Percentiles rank a stretch among this genome's conserved stretches.
Evolutionary conservation across 2,797 vertebrate species (phyloP).

Genomic region (Chloroceryle inda): DNA sequence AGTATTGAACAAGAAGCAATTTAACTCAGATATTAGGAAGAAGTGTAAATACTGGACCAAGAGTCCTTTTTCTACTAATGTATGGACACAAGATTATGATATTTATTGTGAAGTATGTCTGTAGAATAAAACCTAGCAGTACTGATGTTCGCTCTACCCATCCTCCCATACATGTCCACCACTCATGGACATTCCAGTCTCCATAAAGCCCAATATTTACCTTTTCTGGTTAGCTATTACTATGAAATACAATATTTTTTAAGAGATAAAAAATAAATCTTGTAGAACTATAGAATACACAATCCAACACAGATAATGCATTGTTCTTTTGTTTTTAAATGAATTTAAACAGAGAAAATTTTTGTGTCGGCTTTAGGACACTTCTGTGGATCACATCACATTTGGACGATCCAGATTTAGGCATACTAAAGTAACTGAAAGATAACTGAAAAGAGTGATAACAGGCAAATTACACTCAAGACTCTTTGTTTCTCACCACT

Average conservation of each 20-base stretch:
- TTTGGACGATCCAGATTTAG: not conserved
- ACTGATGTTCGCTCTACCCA: not conserved
- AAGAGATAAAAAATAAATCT: not conserved
- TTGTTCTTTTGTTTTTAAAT: not conserved
- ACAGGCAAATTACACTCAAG: not conserved
- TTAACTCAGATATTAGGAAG: not conserved
- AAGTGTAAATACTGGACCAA: not conserved
- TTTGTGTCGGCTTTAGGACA: not conserved
- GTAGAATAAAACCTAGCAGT: not conserved
- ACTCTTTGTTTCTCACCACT: not conserved
- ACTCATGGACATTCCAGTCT: rapidly evolving
- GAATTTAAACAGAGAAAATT: not conserved
- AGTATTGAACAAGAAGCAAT: not conserved
- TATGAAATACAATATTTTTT: not conserved
- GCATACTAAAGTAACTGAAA: not conserved
- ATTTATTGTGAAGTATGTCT: not conserved
- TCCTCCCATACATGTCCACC: not conserved
- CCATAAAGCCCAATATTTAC: not conserved
- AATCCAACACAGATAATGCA: not conserved
- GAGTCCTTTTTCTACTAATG: not conserved
- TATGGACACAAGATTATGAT: not conserved
- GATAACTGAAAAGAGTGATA: not conserved
- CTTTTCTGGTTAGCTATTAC: not conserved
- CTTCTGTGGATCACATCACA: not conserved
- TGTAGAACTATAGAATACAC: not conserved